Conservation (phyloP, 2,888 invertebrate genomes). For the Ophion ventricosus region DNA sequence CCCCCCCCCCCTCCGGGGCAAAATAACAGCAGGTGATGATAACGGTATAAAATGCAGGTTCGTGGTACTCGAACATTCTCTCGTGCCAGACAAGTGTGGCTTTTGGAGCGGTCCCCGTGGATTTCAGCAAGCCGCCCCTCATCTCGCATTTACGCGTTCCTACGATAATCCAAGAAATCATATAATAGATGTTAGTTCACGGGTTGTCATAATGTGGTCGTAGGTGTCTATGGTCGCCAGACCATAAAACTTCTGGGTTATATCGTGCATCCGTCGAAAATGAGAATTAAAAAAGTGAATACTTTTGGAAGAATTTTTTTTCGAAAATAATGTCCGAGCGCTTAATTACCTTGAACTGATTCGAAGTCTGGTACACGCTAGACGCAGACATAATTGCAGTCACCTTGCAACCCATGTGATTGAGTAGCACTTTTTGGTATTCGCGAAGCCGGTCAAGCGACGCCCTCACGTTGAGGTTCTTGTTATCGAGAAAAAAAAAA, state of each 20-base stretch:
- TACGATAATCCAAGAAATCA: background rate
- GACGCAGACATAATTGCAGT: conserved; percentile 52
- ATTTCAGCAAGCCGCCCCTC: conserved; percentile 34
- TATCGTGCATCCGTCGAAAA: too few species aligned
- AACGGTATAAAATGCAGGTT: conserved; percentile 72
- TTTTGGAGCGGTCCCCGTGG: conserved; percentile 22
- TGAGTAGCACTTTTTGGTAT: conserved; percentile 72
- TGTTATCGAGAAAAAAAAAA: too few species aligned
- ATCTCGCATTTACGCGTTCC: conserved; percentile 2
- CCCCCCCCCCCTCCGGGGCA: background rate
- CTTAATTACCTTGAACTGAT: conserved; percentile 60
- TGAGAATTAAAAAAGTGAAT: too few species aligned
- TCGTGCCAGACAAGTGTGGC: conserved; percentile 24
- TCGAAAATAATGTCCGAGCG: background rate
- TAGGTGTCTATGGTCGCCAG: background rate
- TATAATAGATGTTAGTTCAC: background rate
- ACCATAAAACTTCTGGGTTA: background rate
- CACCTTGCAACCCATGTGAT: conserved; percentile 67
- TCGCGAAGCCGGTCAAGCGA: conserved; percentile 74
- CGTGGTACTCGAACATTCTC: conserved; percentile 55
- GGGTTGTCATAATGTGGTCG: background rate
- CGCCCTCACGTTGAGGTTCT: conserved; percentile 11
- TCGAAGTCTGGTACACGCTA: background rate
- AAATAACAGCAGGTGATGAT: conserved; percentile 76
- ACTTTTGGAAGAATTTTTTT: background rate